Base-by-base conservation (phyloP, 2,888 invertebrate species). In the Drosophila mercatorum region DNA sequence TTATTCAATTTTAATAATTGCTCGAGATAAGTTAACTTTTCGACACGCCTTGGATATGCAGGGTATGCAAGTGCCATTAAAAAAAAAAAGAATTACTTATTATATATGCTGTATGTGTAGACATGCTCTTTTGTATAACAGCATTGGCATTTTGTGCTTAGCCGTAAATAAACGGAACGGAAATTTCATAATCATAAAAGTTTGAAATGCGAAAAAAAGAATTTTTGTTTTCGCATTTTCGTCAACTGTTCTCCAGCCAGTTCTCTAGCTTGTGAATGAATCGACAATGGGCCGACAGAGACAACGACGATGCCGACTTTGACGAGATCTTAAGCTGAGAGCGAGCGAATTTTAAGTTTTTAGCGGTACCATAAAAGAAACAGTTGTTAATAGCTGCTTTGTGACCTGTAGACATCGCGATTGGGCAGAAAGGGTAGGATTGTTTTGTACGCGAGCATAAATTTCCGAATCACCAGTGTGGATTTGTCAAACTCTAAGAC, bases 111-210 rank as follows among this genome's bases (percentile, higher is more conserved):
- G 43, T 65, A 38, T 74, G 72, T 65, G 56, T 71, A 59, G 78
- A 68, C 71, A 72, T 75, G 75, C 68, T 73, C 75, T 72, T 76
- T 82, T 76, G 68, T 64, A 75, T 72, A 73, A 80, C 56, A 73
- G 70, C 74, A 68, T 72, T 67, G 72, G 70, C 64, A 69, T 76
- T 72, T 75, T 68, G 72, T 68, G 57, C 69, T 66, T 69, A 46
- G 63, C 59, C 68, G 52, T 74, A 76, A 79, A 74, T 65, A 78
- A 80, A 75, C 72, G 68, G 69, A 83, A 83, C 89, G 84, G 76
- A 89, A 81, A 87, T 86, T 86, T 86, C 85, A 81, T 86, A 86
- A 86, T 85, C 84, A 80, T 70, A 84, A 80, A 72, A 60, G 70
- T 62, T 60, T 52, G 22, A 68, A 68, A 68, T 62, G 49, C 26